Evolutionary conservation across 2,888 invertebrate species (phyloP).

Genomic region (Lasioglossum villosulum): DNA sequence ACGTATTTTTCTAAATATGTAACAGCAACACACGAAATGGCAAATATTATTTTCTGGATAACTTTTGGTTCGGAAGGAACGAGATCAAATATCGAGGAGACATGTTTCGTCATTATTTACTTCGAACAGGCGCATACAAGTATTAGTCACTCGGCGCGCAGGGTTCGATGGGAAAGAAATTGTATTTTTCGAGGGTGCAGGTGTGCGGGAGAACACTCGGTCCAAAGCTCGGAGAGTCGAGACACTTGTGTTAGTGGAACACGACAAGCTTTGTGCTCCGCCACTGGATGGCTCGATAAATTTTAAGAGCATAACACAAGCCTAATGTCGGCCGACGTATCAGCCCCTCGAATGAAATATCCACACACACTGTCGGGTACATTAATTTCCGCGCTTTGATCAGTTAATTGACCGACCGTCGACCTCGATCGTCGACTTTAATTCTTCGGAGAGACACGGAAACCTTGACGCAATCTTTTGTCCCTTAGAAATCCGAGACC

Average conservation of each 20-base stretch:
- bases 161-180: neutral
- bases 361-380: neutral
- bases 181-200: conserved; percentile 17
- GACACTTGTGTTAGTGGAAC: conserved; percentile 25
- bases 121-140: too few relatives aligned
- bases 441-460: neutral
- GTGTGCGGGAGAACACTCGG: neutral
- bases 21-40: neutral
- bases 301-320: conserved; percentile 30
- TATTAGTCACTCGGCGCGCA: neutral
- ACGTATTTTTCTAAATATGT: neutral
- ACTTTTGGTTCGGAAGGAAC: neutral
- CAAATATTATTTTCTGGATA: neutral
- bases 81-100: neutral
- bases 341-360: neutral
- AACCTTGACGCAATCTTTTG: neutral
- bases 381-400: conserved; percentile 34
- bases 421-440: conserved; percentile 4
- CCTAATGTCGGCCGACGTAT: conserved; percentile 1
- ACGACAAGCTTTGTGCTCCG: conserved; percentile 39
- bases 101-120: neutral
- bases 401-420: conserved; percentile 31
- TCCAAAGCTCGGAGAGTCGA: conserved; percentile 19
- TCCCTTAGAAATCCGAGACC: neutral
- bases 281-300: conserved; percentile 34